Base-by-base conservation (phyloP, 1,140 invertebrate genomes). In the Trichomalopsis sarcophagae region DNA sequence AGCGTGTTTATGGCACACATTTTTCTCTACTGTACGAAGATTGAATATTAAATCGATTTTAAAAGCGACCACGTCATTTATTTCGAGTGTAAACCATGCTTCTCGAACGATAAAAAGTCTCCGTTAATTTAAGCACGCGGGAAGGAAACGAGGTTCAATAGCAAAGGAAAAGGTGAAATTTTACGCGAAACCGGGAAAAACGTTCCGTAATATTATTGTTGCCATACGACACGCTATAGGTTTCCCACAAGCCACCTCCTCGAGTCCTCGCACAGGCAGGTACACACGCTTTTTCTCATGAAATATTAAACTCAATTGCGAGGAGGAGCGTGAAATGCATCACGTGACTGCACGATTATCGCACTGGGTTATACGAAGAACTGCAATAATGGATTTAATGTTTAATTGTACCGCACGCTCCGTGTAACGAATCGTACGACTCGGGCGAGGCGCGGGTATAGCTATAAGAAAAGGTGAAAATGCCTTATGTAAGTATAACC, bases 161-260 rank as follows among this genome's bases (percentile, higher is more conserved):
- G 74, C 74, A 27, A 11, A 79, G 7, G 50, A 66, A 79, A 79
- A 79, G 66, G 77, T 79, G 77, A 79, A 79, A 79, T 62, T 66
- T 4, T 21, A 14, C 14, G 50, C 9, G 27, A 66, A 79, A 66
- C 21, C 36, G 66, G 17, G 50, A 66, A 50, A 66, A 66, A 79
- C 21, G 77, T 66, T 68, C 55, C 77, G 77, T 79, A 79, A 79
- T 79, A 79, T 27, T 27, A 78, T 78, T 78, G 47, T 50, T 14
- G 47, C 5, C n/a, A 62, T 62, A 66, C 9, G 75, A 79, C 77
- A 66, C 47, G 77, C 11, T 21, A 13, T 21, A 13, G 50, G 47
- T 87, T 85, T 74, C 74, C 73, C 86, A 84, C 81, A 84, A 62
- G 55, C 84, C 33, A 68, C 36, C 27, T 50, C 27, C 0, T 73